These are phyloP conservation scores for Marisa cornuarietis DNA, from an alignment of 1,140 invertebrate species.

Conservation along the genomic window DNA sequence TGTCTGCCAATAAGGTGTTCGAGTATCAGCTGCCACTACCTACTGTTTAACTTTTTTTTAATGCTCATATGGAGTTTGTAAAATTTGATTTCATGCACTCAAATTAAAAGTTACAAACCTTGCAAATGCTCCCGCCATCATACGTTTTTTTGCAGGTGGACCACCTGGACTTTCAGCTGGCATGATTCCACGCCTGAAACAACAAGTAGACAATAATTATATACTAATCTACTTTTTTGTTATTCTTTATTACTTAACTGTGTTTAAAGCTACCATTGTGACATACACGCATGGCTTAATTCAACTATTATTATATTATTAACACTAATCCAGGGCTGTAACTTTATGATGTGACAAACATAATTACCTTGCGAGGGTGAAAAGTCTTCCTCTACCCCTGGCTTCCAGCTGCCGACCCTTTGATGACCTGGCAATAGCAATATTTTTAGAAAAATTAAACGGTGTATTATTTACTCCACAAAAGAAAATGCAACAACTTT, in stretches of 20 bases:
- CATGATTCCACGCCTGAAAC: constrained; percentile 27
- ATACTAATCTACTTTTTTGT: background rate
- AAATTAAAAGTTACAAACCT: constrained; percentile 40
- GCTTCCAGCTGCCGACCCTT: constrained; percentile 3
- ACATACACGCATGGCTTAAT: background rate
- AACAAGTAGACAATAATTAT: background rate
- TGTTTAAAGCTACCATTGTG: background rate
- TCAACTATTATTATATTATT: background rate
- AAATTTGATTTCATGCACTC: background rate
- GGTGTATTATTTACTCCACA: too few species aligned
- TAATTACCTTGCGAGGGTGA: constrained; percentile 42
- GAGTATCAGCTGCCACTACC: too few species aligned
- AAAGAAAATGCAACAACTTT: too few species aligned
- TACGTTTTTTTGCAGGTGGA: constrained; percentile 50
- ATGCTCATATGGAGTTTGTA: background rate
- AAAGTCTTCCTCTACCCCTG: constrained; percentile 51
- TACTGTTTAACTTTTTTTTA: too few species aligned
- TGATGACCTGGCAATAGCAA: background rate
- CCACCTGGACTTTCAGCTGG: constrained; percentile 30
- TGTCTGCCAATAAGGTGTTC: background rate
- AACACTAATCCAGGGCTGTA: too few species aligned
- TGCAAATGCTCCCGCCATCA: constrained; percentile 47
- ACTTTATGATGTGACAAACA: background rate
- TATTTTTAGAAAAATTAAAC: too few species aligned
- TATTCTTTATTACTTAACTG: too few species aligned